phyloP scores from a whole-genome alignment of 2,113 vertebrate genomes.

The Andinoacara biseriatus region DNA sequence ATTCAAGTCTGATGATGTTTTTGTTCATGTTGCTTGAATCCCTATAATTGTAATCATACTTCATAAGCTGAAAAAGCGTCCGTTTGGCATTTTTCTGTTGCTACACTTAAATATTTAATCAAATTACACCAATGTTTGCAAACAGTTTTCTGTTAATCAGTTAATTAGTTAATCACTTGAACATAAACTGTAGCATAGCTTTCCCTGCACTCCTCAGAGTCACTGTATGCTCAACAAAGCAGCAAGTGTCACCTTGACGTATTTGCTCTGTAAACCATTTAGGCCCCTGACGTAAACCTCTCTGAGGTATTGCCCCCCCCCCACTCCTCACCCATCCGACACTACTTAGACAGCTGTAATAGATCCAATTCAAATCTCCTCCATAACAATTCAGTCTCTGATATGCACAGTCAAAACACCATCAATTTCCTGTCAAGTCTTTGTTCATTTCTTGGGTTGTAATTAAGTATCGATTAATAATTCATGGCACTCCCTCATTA shows the following conservation, averaged over 20 bases:
- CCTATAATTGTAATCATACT: neutral
- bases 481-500: constrained; percentile 69
- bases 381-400: constrained; percentile 69
- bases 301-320: constrained; percentile 31
- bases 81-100: neutral
- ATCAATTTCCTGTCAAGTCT: constrained; percentile 75
- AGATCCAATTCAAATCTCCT: constrained; percentile 75
- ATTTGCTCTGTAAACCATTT: constrained; percentile 63
- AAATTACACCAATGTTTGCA: neutral
- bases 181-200: neutral
- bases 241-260: constrained; percentile 56
- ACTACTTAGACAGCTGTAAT: constrained; percentile 64
- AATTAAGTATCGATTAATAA: constrained; percentile 83
- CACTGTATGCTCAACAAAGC: neutral
- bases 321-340: constrained; percentile 52
- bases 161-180: neutral
- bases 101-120: neutral
- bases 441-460: constrained; percentile 56
- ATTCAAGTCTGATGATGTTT: neutral
- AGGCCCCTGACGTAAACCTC: constrained; percentile 64
- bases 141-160: neutral
- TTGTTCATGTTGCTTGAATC: neutral
- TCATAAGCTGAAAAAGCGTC: neutral
- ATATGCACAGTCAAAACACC: constrained; percentile 72
- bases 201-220: neutral